Conservation (phyloP, 2,113 vertebrate genomes). For the Poicephalus meyeri region DNA sequence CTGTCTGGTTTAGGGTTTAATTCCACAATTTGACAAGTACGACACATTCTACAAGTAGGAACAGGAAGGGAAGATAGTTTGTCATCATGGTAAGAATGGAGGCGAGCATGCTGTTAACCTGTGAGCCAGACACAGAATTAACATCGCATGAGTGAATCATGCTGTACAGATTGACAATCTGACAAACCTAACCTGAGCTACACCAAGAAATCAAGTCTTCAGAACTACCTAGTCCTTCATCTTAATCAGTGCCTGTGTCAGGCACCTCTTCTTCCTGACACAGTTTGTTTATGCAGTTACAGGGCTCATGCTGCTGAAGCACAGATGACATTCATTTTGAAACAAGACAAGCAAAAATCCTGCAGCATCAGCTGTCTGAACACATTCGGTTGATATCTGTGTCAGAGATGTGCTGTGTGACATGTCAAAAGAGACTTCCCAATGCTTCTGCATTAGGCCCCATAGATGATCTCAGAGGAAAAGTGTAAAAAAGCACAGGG, state of each 20-base stretch:
- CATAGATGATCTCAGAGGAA: background rate
- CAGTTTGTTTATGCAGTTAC: background rate
- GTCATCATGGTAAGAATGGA: background rate
- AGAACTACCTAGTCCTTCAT: background rate
- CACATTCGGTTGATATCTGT: background rate
- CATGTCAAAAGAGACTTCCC: background rate
- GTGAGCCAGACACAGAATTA: slow-evolving; percentile 24
- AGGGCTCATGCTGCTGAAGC: background rate
- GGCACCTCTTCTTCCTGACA: background rate
- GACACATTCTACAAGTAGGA: slow-evolving; percentile 11
- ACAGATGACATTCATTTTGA: background rate
- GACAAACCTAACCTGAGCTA: slow-evolving; percentile 2
- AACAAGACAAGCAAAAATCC: background rate
- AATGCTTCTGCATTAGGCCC: background rate
- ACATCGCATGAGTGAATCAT: slow-evolving; percentile 25
- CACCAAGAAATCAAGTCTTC: background rate
- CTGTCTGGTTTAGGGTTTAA: background rate
- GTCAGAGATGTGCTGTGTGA: background rate
- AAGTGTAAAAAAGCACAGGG: background rate
- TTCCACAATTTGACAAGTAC: background rate
- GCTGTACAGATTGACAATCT: background rate
- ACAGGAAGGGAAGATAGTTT: background rate
- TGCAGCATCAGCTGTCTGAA: background rate
- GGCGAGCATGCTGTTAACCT: background rate
- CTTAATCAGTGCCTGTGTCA: background rate